These are phyloP conservation scores for Erythrocercus mccallii DNA, from an alignment of 2,113 vertebrate genomes.

Conservation along the genomic window DNA sequence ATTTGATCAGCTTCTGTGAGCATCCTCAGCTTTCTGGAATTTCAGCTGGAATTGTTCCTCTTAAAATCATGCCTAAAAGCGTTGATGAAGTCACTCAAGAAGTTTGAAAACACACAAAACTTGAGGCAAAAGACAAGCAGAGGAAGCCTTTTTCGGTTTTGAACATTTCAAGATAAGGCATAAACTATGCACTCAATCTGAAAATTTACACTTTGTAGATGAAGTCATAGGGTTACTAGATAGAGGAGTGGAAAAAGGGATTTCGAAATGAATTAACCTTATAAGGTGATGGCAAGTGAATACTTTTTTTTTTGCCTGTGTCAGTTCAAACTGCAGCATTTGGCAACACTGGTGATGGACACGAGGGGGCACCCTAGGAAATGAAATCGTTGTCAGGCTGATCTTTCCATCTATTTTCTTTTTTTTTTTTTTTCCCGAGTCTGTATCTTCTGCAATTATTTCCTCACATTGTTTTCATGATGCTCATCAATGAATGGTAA, in stretches of 20 bases:
- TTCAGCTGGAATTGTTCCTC: neutral
- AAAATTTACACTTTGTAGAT: neutral
- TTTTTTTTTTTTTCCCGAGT: neutral
- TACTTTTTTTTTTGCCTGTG: neutral
- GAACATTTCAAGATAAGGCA: neutral
- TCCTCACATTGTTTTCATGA: neutral
- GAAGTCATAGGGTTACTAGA: neutral
- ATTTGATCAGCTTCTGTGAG: neutral
- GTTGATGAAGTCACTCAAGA: neutral
- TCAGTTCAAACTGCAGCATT: neutral
- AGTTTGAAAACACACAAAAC: neutral
- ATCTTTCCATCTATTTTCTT: neutral
- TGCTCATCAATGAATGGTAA: neutral
- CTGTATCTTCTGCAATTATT: neutral
- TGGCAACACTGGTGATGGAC: neutral
- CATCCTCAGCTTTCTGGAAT: neutral
- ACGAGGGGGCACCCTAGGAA: constrained; percentile 49
- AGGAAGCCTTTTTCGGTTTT: neutral
- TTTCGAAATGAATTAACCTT: neutral
- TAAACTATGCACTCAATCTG: neutral
- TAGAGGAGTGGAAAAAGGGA: neutral
- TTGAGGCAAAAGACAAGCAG: neutral
- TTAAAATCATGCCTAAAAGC: neutral
- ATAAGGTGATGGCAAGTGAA: neutral
- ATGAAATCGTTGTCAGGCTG: neutral